Base-by-base conservation (phyloP, 2,888 invertebrate genomes). In the Hyalella azteca region DNA sequence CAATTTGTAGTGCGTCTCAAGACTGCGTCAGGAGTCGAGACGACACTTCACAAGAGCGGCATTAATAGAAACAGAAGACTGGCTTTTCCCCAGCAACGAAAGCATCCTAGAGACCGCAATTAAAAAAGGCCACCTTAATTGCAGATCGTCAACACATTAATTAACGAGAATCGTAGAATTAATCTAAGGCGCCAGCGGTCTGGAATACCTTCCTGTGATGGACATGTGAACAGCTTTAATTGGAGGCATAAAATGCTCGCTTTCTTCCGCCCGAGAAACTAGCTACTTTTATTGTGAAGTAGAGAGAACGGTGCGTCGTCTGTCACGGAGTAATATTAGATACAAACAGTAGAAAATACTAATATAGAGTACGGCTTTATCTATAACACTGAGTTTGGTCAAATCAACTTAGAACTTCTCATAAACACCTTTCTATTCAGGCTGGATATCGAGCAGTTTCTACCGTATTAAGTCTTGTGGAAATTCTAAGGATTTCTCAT, bases 81-180 rank as follows among this genome's bases (percentile, higher is more conserved):
- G 66, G 66, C 66, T 66, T 66, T 66, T 66, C 66, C 66, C 36
- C 78, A 78, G 50, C 78, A 32, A 49, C 79, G 81, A 82, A 75
- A 75, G 49, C 78, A 45, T 78, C 81, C 78, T 32, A 75, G 79
- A 81, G 40, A 73, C 79, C 60, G 79, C 73, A 81, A 81, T 83
- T 81, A 83, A 81, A 81, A n/a, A 83, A 83, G 81, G 79, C 81
- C 48, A 81, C 82, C 78, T 83, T 83, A 83, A 83, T 83, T 83
- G 79, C 81, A 81, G 79, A 83, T 83, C 79, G 83, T 83, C 83
- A 83, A 83, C 83, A 83, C 79, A 83, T 83, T 83, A 83, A 83
- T 83, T 83, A 83, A 83, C 75, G 75, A 29, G 75, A 75, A 75
- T 75, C 45, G 75, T 45, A 39, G 75, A 75, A 75, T 75, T 75